Percentiles rank a stretch among this genome's conserved stretches.
Evolutionary conservation across 2,888 invertebrate species (phyloP).

Genomic region (Amorpha juglandis): DNA sequence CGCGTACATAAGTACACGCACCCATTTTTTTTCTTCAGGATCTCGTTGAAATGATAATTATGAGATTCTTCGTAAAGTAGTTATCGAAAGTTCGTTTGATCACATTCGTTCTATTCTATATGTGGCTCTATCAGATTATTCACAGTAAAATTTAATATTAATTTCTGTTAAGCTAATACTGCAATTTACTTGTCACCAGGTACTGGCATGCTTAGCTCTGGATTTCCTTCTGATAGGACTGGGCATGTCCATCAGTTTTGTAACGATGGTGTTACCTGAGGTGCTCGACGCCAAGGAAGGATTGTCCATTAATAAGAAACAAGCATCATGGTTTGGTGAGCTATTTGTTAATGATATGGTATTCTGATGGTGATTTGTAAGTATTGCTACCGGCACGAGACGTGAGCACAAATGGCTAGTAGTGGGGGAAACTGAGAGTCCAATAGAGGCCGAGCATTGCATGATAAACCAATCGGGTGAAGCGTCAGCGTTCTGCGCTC

Average conservation of each 20-base stretch:
- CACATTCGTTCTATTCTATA: too few relatives aligned
- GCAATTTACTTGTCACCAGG: conserved; percentile 53
- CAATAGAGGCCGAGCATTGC: too few relatives aligned
- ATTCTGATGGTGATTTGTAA: not conserved
- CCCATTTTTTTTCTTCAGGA: too few relatives aligned
- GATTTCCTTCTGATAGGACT: conserved; percentile 82
- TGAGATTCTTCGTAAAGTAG: too few relatives aligned
- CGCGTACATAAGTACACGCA: too few relatives aligned
- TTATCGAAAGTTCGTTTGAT: too few relatives aligned
- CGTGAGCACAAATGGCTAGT: too few relatives aligned
- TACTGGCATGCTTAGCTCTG: conserved; percentile 81
- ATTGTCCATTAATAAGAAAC: conserved; percentile 75
- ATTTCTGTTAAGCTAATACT: not conserved
- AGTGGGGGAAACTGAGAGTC: too few relatives aligned
- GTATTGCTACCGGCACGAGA: not conserved
- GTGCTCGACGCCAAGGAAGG: conserved; percentile 78
- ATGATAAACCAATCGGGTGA: too few relatives aligned
- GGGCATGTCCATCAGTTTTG: conserved; percentile 84
- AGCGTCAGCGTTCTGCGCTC: too few relatives aligned
- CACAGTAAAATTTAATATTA: not conserved
- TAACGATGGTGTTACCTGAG: conserved; percentile 84
- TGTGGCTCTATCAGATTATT: too few relatives aligned
- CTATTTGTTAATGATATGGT: conserved; percentile 26
- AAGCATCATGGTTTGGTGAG: conserved; percentile 86
- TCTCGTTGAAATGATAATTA: too few relatives aligned